Conservation (phyloP, 2,113 vertebrate genomes). For the Microcebus tavaratra region DNA sequence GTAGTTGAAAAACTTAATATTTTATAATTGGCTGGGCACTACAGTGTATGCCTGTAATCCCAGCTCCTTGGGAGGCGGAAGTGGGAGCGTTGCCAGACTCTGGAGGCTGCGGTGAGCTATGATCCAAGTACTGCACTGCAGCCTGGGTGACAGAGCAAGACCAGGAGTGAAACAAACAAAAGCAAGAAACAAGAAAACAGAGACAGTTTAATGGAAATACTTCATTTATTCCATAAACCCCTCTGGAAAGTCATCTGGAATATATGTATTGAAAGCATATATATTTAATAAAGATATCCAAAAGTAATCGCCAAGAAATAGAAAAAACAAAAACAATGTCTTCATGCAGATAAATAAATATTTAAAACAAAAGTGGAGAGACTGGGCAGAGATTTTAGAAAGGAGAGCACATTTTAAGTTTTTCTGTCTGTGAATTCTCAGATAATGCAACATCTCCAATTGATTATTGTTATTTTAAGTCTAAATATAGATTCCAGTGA, state of each 20-base stretch:
- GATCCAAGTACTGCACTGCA: no score
- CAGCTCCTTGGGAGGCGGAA: no score
- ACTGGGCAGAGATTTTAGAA: not conserved
- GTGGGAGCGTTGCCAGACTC: no score
- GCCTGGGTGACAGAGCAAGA: no score
- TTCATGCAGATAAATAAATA: not conserved
- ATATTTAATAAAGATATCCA: not conserved
- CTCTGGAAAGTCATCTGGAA: not conserved
- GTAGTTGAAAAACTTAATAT: no score
- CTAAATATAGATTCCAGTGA: not conserved
- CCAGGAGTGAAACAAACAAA: not conserved
- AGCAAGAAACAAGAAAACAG: not conserved
- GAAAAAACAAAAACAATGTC: not conserved
- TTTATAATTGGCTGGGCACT: no score
- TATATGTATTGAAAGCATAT: not conserved
- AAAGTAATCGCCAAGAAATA: not conserved
- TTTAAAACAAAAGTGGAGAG: not conserved
- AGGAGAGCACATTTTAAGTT: not conserved
- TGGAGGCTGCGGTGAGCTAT: no score
- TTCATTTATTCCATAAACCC: not conserved
- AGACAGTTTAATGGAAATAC: not conserved
- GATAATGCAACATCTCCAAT: not conserved
- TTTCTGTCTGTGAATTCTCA: not conserved
- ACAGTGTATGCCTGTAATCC: no score
- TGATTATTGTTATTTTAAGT: not conserved